Evolutionary conservation across 2,888 invertebrate genomes (phyloP).

Genomic region (Drosophila atroscutellata): DNA sequence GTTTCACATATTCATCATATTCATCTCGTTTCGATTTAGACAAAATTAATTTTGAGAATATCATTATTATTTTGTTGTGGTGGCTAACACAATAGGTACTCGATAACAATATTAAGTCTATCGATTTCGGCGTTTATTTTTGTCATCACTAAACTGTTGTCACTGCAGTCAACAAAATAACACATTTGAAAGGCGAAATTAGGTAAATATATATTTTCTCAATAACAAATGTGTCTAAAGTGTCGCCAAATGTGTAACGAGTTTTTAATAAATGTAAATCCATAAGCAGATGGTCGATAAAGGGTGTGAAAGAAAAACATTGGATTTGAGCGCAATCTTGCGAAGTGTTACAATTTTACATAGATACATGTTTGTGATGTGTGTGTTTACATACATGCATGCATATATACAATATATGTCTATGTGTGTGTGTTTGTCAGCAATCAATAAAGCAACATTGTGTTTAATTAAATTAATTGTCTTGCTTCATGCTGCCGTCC

Average conservation of each 20-base stretch:
- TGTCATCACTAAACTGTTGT: constrained; percentile 14
- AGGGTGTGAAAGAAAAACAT: neutral
- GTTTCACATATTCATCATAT: neutral
- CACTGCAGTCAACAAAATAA: constrained; percentile 4
- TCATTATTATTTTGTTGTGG: neutral
- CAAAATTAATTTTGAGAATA: neutral
- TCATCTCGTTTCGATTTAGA: neutral
- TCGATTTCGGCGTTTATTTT: constrained; percentile 9
- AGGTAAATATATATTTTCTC: constrained; percentile 3
- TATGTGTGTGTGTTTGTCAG: neutral
- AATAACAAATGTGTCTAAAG: neutral
- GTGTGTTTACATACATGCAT: neutral
- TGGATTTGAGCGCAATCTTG: neutral
- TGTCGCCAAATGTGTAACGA: neutral
- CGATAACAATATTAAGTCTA: constrained; percentile 1
- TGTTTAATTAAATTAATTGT: neutral
- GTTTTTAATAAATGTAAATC: neutral
- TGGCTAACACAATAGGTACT: neutral
- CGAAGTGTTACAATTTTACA: neutral
- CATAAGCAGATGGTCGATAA: neutral
- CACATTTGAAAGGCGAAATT: neutral
- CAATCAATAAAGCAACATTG: constrained; percentile 1
- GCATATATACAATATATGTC: neutral
- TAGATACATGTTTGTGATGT: neutral
- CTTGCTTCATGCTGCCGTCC: neutral